Percentiles rank a stretch among this genome's conserved stretches.
These are phyloP conservation scores for Paelopatides confundens DNA, from an alignment of 53 echinoderm and acorn worm genomes.

Conservation along the genomic window DNA sequence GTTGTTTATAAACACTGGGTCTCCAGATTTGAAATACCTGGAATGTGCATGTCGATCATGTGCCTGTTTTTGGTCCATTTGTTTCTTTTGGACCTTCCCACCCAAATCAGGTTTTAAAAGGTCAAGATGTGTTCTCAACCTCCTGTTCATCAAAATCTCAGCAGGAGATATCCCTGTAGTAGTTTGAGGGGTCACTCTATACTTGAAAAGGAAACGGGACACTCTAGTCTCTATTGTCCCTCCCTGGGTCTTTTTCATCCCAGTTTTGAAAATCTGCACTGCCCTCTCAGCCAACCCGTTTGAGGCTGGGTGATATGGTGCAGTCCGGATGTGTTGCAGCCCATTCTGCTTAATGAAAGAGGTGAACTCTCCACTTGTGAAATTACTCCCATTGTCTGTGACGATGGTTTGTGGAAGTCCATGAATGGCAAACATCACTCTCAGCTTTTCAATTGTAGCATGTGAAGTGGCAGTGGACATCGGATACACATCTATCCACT, in stretches of 20 bases:
- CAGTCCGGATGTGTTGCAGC: constrained; percentile 49
- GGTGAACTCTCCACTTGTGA: neutral
- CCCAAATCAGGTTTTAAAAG: neutral
- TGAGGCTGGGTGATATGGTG: constrained; percentile 62
- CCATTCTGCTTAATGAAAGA: constrained; percentile 46
- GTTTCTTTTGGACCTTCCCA: too few species aligned
- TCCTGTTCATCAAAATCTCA: too few species aligned
- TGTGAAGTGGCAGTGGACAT: constrained; percentile 57
- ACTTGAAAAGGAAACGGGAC: constrained; percentile 41
- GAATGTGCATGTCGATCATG: neutral
- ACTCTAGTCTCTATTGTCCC: constrained; percentile 50
- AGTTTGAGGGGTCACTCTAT: too few species aligned
- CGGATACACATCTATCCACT: too few species aligned
- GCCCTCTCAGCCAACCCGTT: constrained; percentile 72
- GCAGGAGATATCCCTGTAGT: constrained; percentile 57
- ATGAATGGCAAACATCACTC: too few species aligned
- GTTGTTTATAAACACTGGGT: constrained; percentile 56
- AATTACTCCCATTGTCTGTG: constrained; percentile 54
- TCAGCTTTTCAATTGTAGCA: constrained; percentile 56
- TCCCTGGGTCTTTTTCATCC: constrained; percentile 17
- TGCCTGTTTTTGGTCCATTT: too few species aligned
- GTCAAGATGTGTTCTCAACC: too few species aligned
- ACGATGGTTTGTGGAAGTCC: too few species aligned
- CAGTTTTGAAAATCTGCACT: constrained; percentile 53
- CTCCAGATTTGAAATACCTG: constrained; percentile 8